Evolutionary conservation across 1,140 invertebrate species (phyloP).

Genomic region (Hermetia illucens): DNA sequence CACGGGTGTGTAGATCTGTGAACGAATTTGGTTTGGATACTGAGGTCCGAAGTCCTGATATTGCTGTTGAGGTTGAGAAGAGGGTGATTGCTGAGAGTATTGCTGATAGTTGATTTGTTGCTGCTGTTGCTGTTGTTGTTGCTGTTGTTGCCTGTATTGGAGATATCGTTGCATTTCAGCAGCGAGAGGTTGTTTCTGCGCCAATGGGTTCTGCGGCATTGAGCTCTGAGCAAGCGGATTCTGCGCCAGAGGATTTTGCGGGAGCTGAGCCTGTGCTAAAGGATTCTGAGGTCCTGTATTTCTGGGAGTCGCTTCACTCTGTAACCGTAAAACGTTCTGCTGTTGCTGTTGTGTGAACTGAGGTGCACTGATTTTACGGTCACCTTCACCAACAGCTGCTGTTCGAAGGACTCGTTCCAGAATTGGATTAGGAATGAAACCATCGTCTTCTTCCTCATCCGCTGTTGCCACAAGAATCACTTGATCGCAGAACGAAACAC

Average conservation of each 20-base stretch:
- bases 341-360: conserved; percentile 39
- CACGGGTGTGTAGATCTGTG: conserved; percentile 9
- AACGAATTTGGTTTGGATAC: conserved; percentile 5
- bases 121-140: conserved; percentile 6
- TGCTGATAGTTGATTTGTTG: conserved; percentile 2
- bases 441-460: conserved; percentile 78
- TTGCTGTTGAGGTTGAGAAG: conserved; percentile 1
- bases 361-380: conserved; percentile 31
- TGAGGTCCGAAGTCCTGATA: conserved; percentile 2
- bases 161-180: conserved; percentile 25
- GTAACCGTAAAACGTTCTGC: conserved; percentile 36
- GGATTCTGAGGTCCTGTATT: conserved; percentile 14
- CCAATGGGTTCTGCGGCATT: conserved; percentile 5
- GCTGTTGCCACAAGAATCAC: conserved; percentile 82
- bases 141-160: conserved; percentile 10
- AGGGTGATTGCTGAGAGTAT: background rate
- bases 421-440: conserved; percentile 82
- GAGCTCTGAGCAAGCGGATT: conserved; percentile 6
- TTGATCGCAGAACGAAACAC: conserved; percentile 86
- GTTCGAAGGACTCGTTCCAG: conserved; percentile 71
- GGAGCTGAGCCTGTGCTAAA: conserved; percentile 7
- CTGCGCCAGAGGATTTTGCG: conserved; percentile 6
- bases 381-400: conserved; percentile 33
- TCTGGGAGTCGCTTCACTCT: conserved; percentile 29
- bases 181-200: background rate